Conservation (phyloP, 2,888 invertebrate genomes). For the Watsonalla binaria region DNA sequence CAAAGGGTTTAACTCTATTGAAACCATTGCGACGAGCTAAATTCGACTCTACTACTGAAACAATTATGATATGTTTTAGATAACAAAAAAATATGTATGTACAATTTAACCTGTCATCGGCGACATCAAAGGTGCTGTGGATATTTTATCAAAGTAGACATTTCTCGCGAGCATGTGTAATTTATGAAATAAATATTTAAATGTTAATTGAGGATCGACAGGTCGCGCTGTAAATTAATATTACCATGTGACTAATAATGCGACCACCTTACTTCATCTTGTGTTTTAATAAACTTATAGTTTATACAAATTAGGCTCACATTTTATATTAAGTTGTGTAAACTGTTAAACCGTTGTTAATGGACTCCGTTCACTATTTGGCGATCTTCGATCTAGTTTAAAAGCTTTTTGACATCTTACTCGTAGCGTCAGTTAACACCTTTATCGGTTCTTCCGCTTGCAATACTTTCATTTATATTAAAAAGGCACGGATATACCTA, state of each 20-base stretch:
- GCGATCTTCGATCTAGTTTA: conserved; percentile 55
- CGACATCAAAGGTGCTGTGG: conserved; percentile 48
- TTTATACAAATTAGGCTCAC: conserved; percentile 12
- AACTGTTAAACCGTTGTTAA: conserved; percentile 42
- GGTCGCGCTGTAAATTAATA: conserved; percentile 46
- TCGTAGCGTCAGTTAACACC: conserved; percentile 44
- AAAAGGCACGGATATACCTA: too few species aligned
- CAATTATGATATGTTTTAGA: conserved; percentile 37
- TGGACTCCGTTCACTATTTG: conserved; percentile 53
- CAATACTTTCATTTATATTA: conserved; percentile 16
- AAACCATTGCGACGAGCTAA: conserved; percentile 35
- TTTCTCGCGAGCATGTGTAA: conserved; percentile 46
- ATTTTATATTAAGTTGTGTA: conserved; percentile 5
- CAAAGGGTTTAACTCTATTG: conserved; percentile 71
- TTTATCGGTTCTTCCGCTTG: conserved; percentile 25
- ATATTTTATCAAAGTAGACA: conserved; percentile 52
- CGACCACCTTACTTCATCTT: conserved; percentile 30
- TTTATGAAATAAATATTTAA: conserved; percentile 54
- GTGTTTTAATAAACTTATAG: conserved; percentile 27
- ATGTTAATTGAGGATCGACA: conserved; percentile 65
- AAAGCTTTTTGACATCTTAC: conserved; percentile 72
- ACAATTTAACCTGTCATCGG: conserved; percentile 47
- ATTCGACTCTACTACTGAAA: conserved; percentile 42
- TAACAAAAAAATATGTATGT: conserved; percentile 14
- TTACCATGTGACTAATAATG: conserved; percentile 53